Evolutionary conservation across 2,888 invertebrate genomes (phyloP).

Genomic region (Euclidia mi): DNA sequence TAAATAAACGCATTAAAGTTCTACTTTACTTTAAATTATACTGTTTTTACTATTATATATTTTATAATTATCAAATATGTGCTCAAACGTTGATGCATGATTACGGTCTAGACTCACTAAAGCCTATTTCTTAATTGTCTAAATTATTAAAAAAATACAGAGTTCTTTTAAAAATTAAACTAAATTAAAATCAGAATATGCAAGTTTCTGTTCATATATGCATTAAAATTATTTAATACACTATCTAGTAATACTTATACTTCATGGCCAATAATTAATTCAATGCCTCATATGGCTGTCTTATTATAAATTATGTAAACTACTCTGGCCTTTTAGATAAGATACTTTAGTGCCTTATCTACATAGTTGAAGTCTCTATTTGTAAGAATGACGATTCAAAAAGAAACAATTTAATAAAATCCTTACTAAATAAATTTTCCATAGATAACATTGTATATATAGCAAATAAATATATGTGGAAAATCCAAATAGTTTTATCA

Average conservation of each 20-base stretch:
- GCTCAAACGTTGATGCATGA: no score
- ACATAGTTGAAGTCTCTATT: slow-evolving; percentile 24
- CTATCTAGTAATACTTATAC: slow-evolving; percentile 3
- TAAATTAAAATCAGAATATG: no score
- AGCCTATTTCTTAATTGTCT: no score
- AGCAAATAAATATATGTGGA: slow-evolving; percentile 16
- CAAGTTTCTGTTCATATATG: background rate
- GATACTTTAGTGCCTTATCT: slow-evolving; percentile 34
- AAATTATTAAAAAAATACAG: no score
- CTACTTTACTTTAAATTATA: no score
- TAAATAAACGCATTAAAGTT: no score
- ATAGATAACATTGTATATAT: slow-evolving; percentile 6
- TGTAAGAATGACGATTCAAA: slow-evolving; percentile 19
- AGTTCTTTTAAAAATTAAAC: no score
- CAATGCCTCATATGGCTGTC: slow-evolving; percentile 24
- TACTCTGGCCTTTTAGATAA: slow-evolving; percentile 47
- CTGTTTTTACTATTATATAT: no score
- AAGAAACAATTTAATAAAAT: slow-evolving; percentile 3
- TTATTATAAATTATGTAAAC: slow-evolving; percentile 48
- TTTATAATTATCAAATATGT: no score
- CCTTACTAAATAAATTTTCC: background rate
- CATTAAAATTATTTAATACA: slow-evolving; percentile 18
- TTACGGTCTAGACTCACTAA: no score
- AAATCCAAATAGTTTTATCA: slow-evolving; percentile 27
- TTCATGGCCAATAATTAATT: slow-evolving; percentile 26